These are phyloP conservation scores for Notechis scutatus DNA, from an alignment of 2,113 vertebrate species.

Conservation along the genomic window DNA sequence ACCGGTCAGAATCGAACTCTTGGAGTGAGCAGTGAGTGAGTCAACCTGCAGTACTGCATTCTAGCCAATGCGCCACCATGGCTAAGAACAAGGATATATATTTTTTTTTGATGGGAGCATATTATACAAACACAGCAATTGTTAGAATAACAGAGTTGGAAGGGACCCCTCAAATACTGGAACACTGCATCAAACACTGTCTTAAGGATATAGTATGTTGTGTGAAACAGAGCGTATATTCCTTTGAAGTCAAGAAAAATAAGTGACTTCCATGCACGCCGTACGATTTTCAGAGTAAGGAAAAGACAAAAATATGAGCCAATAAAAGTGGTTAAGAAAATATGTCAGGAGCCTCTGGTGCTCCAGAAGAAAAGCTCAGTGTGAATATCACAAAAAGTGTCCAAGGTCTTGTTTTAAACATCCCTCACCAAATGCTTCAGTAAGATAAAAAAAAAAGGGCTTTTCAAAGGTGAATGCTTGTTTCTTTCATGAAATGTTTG, in stretches of 20 bases:
- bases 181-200: too few relatives aligned
- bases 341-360: not conserved
- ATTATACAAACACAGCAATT: too few relatives aligned
- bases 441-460: not conserved
- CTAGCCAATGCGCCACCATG: too few relatives aligned
- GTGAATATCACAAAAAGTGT: not conserved
- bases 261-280: not conserved
- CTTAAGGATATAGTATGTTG: not conserved
- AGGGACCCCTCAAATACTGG: too few relatives aligned
- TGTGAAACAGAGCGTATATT: not conserved
- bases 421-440: not conserved
- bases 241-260: not conserved
- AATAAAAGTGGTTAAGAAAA: not conserved
- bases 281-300: not conserved
- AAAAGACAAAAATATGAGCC: not conserved
- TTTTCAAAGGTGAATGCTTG: not conserved
- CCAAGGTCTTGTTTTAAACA: not conserved
- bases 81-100: too few relatives aligned
- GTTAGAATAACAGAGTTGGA: too few relatives aligned
- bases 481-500: not conserved
- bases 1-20: too few relatives aligned
- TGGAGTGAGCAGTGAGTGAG: too few relatives aligned
- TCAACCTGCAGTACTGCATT: too few relatives aligned
- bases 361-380: not conserved
- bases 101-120: too few relatives aligned